Conservation (phyloP, 1,140 invertebrate species). For the Hylaeus volcanicus region DNA sequence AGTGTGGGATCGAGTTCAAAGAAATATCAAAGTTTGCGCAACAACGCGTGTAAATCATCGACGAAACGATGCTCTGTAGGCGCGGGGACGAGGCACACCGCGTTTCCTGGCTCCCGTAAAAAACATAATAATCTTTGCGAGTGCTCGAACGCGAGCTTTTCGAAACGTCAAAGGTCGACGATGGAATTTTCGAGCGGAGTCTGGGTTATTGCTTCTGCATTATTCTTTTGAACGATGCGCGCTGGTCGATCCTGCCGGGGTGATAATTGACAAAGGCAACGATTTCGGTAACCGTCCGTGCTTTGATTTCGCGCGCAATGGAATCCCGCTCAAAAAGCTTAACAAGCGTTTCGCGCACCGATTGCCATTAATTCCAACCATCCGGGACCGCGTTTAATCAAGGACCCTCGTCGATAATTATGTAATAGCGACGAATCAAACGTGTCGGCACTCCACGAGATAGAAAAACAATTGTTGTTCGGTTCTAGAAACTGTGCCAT, state of each 20-base stretch:
- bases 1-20: not conserved
- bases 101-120: not conserved
- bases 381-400: slow-evolving; percentile 5
- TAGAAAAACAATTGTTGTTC: no score
- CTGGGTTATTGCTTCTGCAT: slow-evolving; percentile 13
- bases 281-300: no score
- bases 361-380: not conserved
- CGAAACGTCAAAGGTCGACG: not conserved
- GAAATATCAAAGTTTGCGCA: slow-evolving; percentile 21
- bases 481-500: no score
- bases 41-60: slow-evolving; percentile 20
- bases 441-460: not conserved
- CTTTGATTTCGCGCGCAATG: not conserved
- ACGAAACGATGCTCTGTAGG: not conserved
- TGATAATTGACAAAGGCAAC: slow-evolving; percentile 19
- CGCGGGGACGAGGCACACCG: not conserved
- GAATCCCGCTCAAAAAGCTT: not conserved
- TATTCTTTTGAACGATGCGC: slow-evolving; percentile 6
- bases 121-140: slow-evolving; percentile 18
- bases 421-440: slow-evolving; percentile 21
- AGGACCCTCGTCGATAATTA: not conserved
- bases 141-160: not conserved
- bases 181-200: not conserved
- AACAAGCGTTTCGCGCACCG: not conserved
- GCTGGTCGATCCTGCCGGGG: not conserved